Evolutionary conservation across 35 echinoderm and acorn worm species (phyloP).

Genomic region (Anneissia japonica): DNA sequence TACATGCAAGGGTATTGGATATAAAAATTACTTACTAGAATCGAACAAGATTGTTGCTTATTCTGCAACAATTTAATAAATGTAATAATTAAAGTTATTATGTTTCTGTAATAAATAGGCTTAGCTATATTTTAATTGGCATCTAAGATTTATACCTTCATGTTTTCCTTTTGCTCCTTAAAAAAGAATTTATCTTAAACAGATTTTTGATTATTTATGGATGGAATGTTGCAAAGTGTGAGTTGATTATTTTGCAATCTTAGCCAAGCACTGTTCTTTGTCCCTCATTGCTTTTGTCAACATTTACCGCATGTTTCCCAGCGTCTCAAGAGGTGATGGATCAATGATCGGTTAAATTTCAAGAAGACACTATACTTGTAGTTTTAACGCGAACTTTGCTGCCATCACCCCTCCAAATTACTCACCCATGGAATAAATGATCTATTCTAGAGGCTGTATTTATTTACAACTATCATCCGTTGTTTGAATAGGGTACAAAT

Average conservation of each 20-base stretch:
- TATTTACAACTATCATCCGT: neutral
- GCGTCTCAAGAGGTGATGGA: neutral
- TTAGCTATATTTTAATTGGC: too few relatives aligned
- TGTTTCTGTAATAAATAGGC: too few relatives aligned
- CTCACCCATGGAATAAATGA: neutral
- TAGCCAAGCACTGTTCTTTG: neutral
- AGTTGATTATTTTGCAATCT: neutral
- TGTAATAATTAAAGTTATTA: too few relatives aligned
- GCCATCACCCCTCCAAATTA: neutral
- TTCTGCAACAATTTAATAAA: too few relatives aligned
- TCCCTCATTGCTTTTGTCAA: neutral
- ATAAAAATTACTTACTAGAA: too few relatives aligned
- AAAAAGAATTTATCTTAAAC: too few relatives aligned
- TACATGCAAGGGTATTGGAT: too few relatives aligned
- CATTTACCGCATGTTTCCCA: neutral
- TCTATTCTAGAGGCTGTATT: neutral
- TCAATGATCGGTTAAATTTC: neutral
- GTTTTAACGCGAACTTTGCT: neutral
- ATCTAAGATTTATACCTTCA: too few relatives aligned
- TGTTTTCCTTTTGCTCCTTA: too few relatives aligned
- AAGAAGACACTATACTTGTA: neutral
- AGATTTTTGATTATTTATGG: neutral
- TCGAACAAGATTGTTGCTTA: too few relatives aligned
- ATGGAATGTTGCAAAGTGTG: neutral
- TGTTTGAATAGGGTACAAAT: neutral